phyloP scores from a whole-genome alignment of 2,797 vertebrate species.

The Bradypodion pumilum region DNA sequence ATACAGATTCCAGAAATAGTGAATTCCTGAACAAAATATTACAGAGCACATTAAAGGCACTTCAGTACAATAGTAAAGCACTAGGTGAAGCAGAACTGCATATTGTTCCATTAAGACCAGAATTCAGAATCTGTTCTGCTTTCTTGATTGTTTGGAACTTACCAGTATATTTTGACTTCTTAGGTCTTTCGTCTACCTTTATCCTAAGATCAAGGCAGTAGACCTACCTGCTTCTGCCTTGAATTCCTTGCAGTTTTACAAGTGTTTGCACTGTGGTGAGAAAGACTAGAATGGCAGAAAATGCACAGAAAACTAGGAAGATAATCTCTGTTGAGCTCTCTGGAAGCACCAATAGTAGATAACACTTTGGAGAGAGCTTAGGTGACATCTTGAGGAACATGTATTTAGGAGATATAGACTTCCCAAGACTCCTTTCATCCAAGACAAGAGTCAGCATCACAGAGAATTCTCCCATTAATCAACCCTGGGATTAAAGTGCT shows the following conservation, averaged over 20 bases:
- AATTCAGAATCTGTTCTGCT: background rate
- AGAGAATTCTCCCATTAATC: background rate
- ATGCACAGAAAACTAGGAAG: background rate
- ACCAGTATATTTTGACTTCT: background rate
- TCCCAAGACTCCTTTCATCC: background rate
- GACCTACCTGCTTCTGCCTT: background rate
- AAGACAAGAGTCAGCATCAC: background rate
- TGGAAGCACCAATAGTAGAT: background rate
- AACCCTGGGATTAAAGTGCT: background rate
- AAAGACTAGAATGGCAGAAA: background rate
- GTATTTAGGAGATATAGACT: background rate
- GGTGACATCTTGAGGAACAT: background rate
- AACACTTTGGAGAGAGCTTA: background rate
- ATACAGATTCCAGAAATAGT: background rate
- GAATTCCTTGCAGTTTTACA: background rate
- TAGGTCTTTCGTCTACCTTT: background rate
- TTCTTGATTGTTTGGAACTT: background rate
- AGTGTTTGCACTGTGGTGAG: background rate
- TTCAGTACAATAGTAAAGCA: background rate
- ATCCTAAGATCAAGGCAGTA: background rate
- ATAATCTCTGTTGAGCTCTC: background rate
- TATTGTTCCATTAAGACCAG: background rate
- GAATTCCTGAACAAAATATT: background rate
- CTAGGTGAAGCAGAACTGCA: background rate
- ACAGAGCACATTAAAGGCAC: background rate